Conservation (phyloP, 2,888 invertebrate genomes). For the Phortica magna region DNA sequence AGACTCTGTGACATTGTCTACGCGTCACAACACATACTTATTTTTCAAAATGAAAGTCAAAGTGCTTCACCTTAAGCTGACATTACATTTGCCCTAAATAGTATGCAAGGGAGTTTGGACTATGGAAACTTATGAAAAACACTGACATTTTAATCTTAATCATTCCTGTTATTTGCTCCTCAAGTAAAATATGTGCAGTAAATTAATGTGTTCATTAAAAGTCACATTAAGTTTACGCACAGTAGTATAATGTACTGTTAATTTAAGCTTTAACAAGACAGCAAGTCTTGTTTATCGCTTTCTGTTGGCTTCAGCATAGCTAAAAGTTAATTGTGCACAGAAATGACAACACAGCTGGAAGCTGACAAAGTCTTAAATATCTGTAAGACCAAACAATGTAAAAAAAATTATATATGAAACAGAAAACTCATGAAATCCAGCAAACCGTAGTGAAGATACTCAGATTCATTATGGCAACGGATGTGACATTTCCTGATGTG, state of each 20-base stretch:
- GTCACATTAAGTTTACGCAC: no score
- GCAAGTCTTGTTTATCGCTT: neutral
- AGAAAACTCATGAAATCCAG: neutral
- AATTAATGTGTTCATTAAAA: neutral
- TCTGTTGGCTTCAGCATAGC: neutral
- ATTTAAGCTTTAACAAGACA: no score
- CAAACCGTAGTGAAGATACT: neutral
- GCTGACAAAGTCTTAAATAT: neutral
- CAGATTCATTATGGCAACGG: neutral
- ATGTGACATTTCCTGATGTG: neutral
- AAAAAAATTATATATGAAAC: neutral
- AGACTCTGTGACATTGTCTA: no score
- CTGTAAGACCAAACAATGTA: neutral
- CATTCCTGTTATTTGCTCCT: no score
- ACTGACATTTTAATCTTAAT: neutral
- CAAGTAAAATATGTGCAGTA: no score
- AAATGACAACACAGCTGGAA: neutral
- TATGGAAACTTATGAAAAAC: neutral
- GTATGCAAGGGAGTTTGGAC: neutral
- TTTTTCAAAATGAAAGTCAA: neutral
- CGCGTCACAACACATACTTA: no score
- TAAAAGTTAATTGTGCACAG: neutral
- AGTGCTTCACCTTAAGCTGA: neutral
- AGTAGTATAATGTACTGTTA: no score
- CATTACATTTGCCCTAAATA: no score